phyloP scores from a whole-genome alignment of 1,140 invertebrate species.

The Anastatus disparis region DNA sequence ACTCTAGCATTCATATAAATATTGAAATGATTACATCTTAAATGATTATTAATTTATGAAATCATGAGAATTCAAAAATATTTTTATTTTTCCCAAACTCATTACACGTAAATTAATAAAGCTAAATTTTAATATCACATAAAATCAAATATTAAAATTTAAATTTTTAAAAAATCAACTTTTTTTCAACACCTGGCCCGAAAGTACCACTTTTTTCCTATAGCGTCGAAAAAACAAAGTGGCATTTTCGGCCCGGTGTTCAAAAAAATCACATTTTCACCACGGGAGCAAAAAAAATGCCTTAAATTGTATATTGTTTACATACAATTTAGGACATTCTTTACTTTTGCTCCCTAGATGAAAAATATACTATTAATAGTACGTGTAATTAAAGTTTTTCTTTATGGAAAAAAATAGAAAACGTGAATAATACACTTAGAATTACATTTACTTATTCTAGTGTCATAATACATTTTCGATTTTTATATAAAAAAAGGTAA shows the following conservation, averaged over 20 bases:
- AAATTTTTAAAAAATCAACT: not conserved
- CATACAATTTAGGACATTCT: too few relatives aligned
- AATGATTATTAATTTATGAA: conserved; percentile 26
- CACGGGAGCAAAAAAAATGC: conserved; percentile 1
- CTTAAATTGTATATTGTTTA: not conserved
- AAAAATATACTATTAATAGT: too few relatives aligned
- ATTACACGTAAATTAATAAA: conserved; percentile 37
- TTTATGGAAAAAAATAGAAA: not conserved
- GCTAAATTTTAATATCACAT: not conserved
- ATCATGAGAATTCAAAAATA: conserved; percentile 4
- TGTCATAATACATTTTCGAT: not conserved
- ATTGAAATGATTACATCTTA: conserved; percentile 26
- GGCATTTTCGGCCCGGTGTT: too few relatives aligned
- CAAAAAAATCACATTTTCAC: too few relatives aligned
- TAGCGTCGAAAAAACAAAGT: too few relatives aligned
- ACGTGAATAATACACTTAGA: not conserved
- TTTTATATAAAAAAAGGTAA: not conserved
- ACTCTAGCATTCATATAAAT: conserved; percentile 65
- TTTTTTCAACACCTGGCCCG: too few relatives aligned
- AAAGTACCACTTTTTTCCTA: too few relatives aligned
- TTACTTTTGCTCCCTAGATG: too few relatives aligned
- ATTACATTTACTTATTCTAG: conserved; percentile 36
- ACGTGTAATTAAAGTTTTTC: conserved; percentile 1
- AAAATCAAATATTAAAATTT: not conserved
- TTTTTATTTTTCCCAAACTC: conserved; percentile 3